Evolutionary conservation across 2,888 invertebrate genomes (phyloP).

Genomic region (Cancer borealis): DNA sequence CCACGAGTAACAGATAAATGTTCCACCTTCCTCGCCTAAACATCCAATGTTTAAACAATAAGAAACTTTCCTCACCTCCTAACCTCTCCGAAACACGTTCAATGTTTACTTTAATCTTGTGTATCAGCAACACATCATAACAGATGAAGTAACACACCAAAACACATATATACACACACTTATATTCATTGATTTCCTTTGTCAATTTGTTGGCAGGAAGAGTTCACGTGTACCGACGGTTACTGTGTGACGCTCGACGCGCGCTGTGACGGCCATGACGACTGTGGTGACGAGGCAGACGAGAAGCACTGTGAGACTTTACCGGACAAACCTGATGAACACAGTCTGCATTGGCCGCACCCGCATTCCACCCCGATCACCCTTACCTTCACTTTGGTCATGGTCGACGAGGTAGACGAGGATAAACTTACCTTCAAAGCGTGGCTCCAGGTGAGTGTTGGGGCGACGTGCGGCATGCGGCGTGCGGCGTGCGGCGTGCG

Average conservation of each 20-base stretch:
- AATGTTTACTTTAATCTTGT: background rate
- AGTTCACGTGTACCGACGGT: constrained; percentile 44
- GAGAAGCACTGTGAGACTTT: background rate
- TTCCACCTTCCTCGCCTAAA: background rate
- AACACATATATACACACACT: background rate
- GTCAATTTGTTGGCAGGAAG: background rate
- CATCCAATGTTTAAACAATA: background rate
- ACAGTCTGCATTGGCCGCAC: background rate
- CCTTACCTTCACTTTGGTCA: background rate
- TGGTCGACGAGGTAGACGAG: background rate
- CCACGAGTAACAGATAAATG: background rate
- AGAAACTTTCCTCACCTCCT: too few relatives aligned
- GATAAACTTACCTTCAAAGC: background rate
- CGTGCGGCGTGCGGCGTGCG: background rate
- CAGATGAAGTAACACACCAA: background rate
- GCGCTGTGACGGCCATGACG: constrained; percentile 47
- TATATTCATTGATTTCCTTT: background rate
- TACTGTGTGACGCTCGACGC: background rate
- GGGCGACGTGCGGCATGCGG: background rate
- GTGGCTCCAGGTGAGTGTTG: background rate
- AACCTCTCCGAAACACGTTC: background rate
- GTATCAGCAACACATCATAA: background rate
- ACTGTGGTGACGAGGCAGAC: constrained; percentile 37
- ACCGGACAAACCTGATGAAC: background rate
- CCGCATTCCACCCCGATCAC: background rate